Percentiles rank a stretch among this genome's conserved stretches.
Conservation (phyloP, 2,113 vertebrate species). For the Callopanchax toddi region DNA sequence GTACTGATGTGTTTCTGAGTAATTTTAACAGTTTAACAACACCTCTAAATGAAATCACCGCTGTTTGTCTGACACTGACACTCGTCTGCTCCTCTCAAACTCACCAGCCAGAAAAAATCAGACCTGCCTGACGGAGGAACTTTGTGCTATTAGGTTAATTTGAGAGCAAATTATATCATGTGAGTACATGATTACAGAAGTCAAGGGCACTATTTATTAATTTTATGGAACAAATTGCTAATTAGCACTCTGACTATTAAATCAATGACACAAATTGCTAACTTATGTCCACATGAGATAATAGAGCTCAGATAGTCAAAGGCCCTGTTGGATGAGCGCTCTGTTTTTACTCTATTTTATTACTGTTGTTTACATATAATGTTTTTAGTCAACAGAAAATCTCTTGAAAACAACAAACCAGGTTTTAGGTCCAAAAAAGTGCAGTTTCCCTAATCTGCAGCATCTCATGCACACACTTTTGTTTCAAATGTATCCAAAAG, state of each 20-base stretch:
- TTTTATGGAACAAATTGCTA: slow-evolving; percentile 44
- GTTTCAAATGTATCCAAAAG: too few species aligned
- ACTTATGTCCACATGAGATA: background rate
- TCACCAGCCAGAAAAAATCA: slow-evolving; percentile 8
- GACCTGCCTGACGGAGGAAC: slow-evolving; percentile 6
- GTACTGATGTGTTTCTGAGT: too few species aligned
- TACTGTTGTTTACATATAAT: too few species aligned
- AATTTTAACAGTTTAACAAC: background rate
- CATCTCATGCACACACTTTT: too few species aligned
- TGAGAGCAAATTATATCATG: slow-evolving; percentile 17
- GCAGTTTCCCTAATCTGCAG: too few species aligned
- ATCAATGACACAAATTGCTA: slow-evolving; percentile 17
- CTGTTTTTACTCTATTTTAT: too few species aligned
- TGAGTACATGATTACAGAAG: slow-evolving; percentile 25
- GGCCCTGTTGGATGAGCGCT: too few species aligned
- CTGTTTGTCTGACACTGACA: background rate
- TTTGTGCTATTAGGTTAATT: slow-evolving; percentile 30
- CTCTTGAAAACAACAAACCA: too few species aligned
- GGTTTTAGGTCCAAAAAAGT: too few species aligned
- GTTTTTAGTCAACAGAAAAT: too few species aligned
- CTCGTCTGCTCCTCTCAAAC: slow-evolving; percentile 2
- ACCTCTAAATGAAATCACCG: background rate
- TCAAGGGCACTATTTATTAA: slow-evolving; percentile 44
- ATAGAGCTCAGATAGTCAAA: too few species aligned
- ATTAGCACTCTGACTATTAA: slow-evolving; percentile 34